Evolutionary conservation across 2,113 vertebrate species (phyloP).

Genomic region (Gallinago paraguaiae): DNA sequence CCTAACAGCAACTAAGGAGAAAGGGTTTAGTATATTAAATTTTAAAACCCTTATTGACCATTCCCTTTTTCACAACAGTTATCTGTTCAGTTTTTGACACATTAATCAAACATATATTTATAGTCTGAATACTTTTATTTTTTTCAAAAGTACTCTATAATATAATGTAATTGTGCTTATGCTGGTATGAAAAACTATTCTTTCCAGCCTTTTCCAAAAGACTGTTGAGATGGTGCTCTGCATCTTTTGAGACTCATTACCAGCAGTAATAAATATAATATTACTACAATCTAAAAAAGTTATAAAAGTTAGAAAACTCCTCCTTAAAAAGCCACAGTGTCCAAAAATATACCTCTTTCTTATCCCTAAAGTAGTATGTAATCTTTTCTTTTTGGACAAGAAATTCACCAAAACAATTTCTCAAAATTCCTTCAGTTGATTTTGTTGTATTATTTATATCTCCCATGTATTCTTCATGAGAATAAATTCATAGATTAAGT

Average conservation of each 20-base stretch:
- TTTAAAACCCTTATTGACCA: neutral
- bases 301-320: neutral
- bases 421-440: neutral
- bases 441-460: neutral
- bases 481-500: neutral
- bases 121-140: neutral
- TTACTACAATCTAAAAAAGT: too few relatives aligned
- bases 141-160: neutral
- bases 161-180: neutral
- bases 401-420: neutral
- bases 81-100: neutral
- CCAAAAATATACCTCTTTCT: neutral
- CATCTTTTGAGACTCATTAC: neutral
- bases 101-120: neutral
- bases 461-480: neutral
- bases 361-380: neutral
- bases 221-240: neutral
- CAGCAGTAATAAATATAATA: neutral
- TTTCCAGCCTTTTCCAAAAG: neutral
- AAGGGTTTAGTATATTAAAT: neutral
- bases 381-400: neutral
- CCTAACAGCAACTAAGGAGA: neutral
- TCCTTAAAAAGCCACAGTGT: neutral
- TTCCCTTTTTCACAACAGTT: neutral
- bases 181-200: neutral